Percentiles rank a stretch among this genome's conserved stretches.
Conservation (phyloP, 1,140 invertebrate species). For the Bemisia tabaci region DNA sequence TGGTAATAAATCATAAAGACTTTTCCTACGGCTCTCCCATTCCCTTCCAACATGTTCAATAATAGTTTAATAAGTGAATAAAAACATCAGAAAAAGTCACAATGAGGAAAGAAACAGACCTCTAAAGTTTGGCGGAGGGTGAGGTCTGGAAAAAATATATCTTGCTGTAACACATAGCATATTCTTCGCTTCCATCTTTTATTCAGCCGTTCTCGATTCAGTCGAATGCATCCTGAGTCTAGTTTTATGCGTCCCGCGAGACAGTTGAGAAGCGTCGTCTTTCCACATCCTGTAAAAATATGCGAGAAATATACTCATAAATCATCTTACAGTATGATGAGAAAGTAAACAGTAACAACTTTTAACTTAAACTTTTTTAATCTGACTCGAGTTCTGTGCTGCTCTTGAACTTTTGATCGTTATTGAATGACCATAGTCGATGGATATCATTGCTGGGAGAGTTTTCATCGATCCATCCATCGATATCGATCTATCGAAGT, state of each 20-base stretch:
- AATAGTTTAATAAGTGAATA: slow-evolving; percentile 9
- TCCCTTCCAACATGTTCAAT: too few relatives aligned
- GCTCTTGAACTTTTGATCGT: too few relatives aligned
- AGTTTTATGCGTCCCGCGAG: slow-evolving; percentile 53
- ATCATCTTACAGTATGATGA: not conserved
- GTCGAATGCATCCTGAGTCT: slow-evolving; percentile 51
- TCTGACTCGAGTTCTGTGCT: too few relatives aligned
- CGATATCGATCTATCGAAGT: too few relatives aligned
- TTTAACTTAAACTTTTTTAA: too few relatives aligned
- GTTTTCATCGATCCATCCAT: too few relatives aligned
- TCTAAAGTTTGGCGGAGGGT: slow-evolving; percentile 65
- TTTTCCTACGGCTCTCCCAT: too few relatives aligned
- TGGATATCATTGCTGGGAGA: too few relatives aligned
- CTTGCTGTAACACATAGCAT: slow-evolving; percentile 72
- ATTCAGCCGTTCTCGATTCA: slow-evolving; percentile 58
- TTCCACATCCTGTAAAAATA: slow-evolving; percentile 45
- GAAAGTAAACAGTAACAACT: not conserved
- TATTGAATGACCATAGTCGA: too few relatives aligned
- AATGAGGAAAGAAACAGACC: slow-evolving; percentile 31
- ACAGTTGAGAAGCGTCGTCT: slow-evolving; percentile 66
- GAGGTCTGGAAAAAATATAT: slow-evolving; percentile 69
- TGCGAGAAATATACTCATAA: slow-evolving; percentile 20
- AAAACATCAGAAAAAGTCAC: slow-evolving; percentile 1
- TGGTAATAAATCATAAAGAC: too few relatives aligned
- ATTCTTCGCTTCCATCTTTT: slow-evolving; percentile 63